phyloP scores from a whole-genome alignment of 2,113 vertebrate species.

The Bucco capensis region DNA sequence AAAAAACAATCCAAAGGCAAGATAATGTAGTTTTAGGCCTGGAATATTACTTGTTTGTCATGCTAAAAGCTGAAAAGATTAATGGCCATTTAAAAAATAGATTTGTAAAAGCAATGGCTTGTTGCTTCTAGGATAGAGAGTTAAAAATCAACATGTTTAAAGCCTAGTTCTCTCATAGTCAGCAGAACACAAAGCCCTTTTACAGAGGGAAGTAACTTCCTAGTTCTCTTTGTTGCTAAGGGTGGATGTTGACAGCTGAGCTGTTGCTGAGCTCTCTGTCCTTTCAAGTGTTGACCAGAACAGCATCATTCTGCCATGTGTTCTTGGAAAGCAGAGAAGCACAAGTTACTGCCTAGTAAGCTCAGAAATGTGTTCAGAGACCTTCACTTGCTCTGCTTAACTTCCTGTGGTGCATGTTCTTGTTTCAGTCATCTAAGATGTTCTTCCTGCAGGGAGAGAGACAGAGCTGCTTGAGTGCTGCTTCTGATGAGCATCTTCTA shows the following conservation, averaged over 20 bases:
- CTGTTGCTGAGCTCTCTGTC: neutral
- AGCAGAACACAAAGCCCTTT: neutral
- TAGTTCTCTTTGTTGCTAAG: neutral
- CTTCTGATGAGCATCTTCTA: neutral
- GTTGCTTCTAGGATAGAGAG: neutral
- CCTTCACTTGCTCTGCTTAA: fast-evolving
- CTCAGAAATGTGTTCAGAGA: neutral
- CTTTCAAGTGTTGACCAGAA: neutral
- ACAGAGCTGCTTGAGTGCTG: neutral
- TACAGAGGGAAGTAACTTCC: neutral
- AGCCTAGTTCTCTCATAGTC: neutral
- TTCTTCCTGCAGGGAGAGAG: neutral
- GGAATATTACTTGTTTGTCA: neutral
- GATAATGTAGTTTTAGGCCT: neutral
- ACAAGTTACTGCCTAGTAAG: neutral
- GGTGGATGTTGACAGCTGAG: neutral
- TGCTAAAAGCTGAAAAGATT: neutral
- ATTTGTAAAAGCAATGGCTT: neutral
- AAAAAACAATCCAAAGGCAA: neutral
- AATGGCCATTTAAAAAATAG: neutral
- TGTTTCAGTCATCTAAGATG: neutral
- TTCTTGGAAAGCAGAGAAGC: neutral
- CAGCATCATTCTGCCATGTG: neutral
- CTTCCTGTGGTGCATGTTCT: neutral
- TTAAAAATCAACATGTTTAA: neutral